Evolutionary conservation across 2,113 vertebrate genomes (phyloP).

Genomic region (Chelonoidis abingdonii): DNA sequence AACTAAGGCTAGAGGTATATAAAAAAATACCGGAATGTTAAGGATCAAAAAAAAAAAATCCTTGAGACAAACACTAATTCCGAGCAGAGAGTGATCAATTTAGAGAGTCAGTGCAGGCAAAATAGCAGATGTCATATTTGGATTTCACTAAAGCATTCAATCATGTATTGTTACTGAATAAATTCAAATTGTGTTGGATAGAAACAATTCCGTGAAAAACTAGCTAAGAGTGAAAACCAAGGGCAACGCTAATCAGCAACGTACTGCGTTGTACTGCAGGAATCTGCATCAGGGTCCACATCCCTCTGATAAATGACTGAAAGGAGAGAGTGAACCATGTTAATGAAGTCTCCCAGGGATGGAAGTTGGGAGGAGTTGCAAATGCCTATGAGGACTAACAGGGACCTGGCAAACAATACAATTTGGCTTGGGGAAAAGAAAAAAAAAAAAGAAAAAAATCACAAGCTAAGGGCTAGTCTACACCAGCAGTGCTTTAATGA

Average conservation of each 20-base stretch:
- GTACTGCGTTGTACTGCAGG: rapidly evolving
- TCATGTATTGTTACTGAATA: not conserved
- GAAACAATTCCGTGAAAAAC: not conserved
- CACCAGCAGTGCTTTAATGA: no score
- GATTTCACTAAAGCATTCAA: not conserved
- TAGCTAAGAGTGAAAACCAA: rapidly evolving
- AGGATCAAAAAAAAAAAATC: not conserved
- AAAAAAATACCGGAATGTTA: not conserved
- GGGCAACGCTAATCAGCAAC: not conserved
- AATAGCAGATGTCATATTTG: rapidly evolving
- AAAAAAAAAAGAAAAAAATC: not conserved
- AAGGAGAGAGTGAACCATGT: not conserved
- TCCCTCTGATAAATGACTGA: rapidly evolving
- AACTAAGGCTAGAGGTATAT: not conserved
- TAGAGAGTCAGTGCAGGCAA: not conserved
- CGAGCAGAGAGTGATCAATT: rapidly evolving
- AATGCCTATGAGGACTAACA: not conserved
- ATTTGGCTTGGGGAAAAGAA: not conserved
- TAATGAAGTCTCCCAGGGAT: not conserved
- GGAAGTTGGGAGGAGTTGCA: not conserved
- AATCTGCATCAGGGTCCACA: rapidly evolving
- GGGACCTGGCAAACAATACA: not conserved
- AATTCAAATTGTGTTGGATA: not conserved
- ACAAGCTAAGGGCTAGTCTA: not conserved
- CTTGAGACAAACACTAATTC: rapidly evolving